A percentile compares a stretch with the other conserved stretches of the same genome.
Conservation (phyloP, 2,797 vertebrate genomes). For the Peromyscus eremicus region DNA sequence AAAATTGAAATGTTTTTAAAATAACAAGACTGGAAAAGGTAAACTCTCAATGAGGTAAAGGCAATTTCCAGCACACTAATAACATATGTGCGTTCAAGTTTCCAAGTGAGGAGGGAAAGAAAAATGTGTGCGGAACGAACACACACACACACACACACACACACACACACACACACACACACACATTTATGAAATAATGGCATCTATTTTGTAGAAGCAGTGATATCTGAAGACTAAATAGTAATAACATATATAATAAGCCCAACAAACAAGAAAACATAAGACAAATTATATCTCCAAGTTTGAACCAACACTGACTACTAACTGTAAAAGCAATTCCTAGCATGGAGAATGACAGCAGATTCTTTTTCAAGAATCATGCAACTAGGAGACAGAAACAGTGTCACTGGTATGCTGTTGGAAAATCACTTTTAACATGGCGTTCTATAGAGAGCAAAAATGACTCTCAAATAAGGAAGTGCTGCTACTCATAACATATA, state of each 20-base stretch:
- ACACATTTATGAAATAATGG: not conserved
- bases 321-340: not conserved
- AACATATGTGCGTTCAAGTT: not conserved
- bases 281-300: not conserved
- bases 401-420: not conserved
- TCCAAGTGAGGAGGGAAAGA: not conserved
- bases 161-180: not conserved
- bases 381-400: not conserved
- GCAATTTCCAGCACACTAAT: not conserved
- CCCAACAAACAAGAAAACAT: not conserved
- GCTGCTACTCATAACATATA: not conserved
- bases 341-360: not conserved
- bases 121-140: not conserved
- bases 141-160: not conserved
- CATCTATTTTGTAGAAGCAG: not conserved
- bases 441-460: constrained; percentile 31
- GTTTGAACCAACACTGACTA: not conserved
- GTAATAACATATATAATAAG: too few species aligned
- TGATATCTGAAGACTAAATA: not conserved
- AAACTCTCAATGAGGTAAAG: not conserved
- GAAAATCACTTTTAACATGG: not conserved
- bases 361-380: not conserved
- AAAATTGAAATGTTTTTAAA: not conserved
- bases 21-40: not conserved
- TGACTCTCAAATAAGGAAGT: not conserved